Conservation (phyloP, 2,888 invertebrate species). For the Polydrusus pterygomalis region DNA sequence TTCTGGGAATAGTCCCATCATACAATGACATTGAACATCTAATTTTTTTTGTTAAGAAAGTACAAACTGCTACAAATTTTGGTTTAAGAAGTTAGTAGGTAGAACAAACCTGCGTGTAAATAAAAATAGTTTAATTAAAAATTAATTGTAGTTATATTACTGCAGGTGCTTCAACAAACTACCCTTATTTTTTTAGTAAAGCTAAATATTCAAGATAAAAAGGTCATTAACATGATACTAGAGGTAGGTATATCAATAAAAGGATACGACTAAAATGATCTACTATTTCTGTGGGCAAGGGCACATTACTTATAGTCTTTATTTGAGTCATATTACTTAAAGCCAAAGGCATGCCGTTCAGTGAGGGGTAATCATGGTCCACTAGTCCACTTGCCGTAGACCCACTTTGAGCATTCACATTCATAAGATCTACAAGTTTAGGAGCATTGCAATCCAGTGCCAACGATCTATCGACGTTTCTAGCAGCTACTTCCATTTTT, state of each 20-base stretch:
- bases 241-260: slow-evolving; percentile 61
- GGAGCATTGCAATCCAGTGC: slow-evolving; percentile 82
- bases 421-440: slow-evolving; percentile 81
- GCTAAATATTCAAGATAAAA: too few relatives aligned
- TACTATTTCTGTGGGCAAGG: slow-evolving; percentile 93
- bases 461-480: slow-evolving; percentile 86
- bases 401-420: slow-evolving; percentile 79
- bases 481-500: slow-evolving; percentile 85
- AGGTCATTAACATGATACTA: too few relatives aligned
- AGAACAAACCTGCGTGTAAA: neutral
- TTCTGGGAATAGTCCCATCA: slow-evolving; percentile 98
- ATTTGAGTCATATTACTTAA: slow-evolving; percentile 83
- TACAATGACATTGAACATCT: slow-evolving; percentile 97
- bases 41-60: slow-evolving; percentile 43
- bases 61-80: slow-evolving; percentile 40
- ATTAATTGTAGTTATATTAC: too few relatives aligned
- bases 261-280: slow-evolving; percentile 97
- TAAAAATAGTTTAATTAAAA: neutral
- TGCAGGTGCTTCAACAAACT: neutral
- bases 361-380: slow-evolving; percentile 92
- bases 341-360: slow-evolving; percentile 81
- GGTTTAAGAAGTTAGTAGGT: too few relatives aligned
- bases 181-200: neutral
- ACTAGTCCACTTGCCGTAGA: slow-evolving; percentile 93
- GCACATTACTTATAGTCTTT: slow-evolving; percentile 87